Evolutionary conservation across 2,888 invertebrate genomes (phyloP), one percentile per base, ranked within the genome.

Genomic region (Adelphocoris suturalis): DNA sequence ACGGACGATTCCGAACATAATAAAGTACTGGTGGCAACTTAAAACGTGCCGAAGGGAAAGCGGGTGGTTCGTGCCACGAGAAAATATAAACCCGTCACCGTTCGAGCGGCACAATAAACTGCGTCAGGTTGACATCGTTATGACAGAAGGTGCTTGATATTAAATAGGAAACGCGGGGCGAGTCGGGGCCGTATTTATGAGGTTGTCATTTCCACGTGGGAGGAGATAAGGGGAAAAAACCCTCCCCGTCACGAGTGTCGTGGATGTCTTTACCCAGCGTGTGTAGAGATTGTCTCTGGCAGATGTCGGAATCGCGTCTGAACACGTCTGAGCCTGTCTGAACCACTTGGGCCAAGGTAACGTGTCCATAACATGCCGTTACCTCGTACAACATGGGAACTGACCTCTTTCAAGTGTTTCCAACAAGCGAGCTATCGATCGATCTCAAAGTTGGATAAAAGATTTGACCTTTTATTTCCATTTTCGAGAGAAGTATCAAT

Each of bases 111-210:
- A 52, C 52, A 52, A 52, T 52, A 52, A 52, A 52, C 13, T 52
- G 52, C 52, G 52, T 52, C 52, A 52, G 52, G 52, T 52, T 52
- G 52, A 52, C 52, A 52, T 52, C 52, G 52, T 52, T 52, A 52
- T 52, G 52, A 52, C 52, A 52, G 52, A 16, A 52, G 52, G 52
- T 52, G 52, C 52, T 52, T 52, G 52, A 52, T 52, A 52, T 52
- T 52, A 52, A 52, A 52, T 52, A 52, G 52, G 52, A 52, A 52
- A 52, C 13, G 16, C 1, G 52, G 52, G 52, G 52, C 52, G 52
- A 52, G 52, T 2, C 52, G 52, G 13, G 52, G 13, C 2, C 16
- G 52, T 52, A 52, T 52, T 52, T 52, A 52, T 52, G 52, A 52
- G 52, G 52, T 52, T 52, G 52, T 52, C 52, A 52, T 52, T 52